Conservation (phyloP, 2,113 vertebrate species). For the Pelusios castaneus region DNA sequence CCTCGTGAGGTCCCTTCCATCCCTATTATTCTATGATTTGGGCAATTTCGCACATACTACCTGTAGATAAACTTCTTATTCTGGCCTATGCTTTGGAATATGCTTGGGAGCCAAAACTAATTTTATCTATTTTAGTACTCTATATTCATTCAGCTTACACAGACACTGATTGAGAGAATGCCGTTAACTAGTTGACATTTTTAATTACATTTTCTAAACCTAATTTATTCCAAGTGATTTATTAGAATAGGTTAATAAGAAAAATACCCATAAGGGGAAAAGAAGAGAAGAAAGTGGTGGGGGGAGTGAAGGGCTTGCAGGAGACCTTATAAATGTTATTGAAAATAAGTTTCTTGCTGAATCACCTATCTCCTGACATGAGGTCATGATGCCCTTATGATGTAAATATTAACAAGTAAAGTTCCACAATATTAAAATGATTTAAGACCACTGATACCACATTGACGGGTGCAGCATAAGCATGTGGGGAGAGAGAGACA, state of each 20-base stretch:
- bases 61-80: not conserved
- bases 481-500: not conserved
- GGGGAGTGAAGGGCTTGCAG: not conserved
- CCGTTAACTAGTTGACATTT: not conserved
- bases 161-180: not conserved
- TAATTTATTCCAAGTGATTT: not conserved
- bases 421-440: not conserved
- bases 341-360: not conserved
- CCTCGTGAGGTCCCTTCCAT: too few relatives aligned
- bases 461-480: not conserved
- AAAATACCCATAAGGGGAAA: not conserved
- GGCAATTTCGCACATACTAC: not conserved
- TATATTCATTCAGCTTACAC: not conserved
- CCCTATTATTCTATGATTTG: too few relatives aligned
- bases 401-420: not conserved
- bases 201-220: not conserved
- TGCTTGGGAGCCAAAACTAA: not conserved
- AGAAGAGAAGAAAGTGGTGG: not conserved
- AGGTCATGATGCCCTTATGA: not conserved
- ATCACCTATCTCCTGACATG: not conserved
- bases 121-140: not conserved
- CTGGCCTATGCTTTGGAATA: not conserved
- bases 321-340: not conserved
- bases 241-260: not conserved
- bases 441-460: not conserved